phyloP scores from a whole-genome alignment of 2,113 vertebrate species.

The Spizaetus ornatus region DNA sequence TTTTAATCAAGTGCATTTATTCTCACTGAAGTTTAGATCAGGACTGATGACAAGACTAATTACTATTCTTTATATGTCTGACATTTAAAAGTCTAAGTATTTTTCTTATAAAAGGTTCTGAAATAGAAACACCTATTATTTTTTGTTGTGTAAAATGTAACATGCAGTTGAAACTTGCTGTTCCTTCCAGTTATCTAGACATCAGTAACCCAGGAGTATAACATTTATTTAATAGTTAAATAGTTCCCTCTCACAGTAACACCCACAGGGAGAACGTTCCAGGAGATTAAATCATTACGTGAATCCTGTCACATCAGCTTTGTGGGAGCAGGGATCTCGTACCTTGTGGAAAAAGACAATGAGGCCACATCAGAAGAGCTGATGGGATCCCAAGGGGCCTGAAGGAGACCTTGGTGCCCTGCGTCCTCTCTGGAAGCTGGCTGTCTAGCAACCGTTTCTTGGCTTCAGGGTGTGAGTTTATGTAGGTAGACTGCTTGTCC shows the following conservation, averaged over 20 bases:
- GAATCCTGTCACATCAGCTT: not conserved
- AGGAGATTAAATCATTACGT: not conserved
- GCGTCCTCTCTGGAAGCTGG: not conserved
- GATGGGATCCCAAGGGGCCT: not conserved
- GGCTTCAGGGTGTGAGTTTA: not conserved
- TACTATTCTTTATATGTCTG: not conserved
- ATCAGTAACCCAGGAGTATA: not conserved
- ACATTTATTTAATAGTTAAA: not conserved
- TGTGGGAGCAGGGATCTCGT: not conserved
- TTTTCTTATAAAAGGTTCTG: not conserved
- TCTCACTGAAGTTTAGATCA: not conserved
- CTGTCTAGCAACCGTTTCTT: not conserved
- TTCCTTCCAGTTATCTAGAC: not conserved
- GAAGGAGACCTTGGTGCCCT: not conserved
- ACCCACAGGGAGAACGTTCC: not conserved
- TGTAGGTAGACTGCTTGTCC: not conserved
- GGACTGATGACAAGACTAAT: not conserved
- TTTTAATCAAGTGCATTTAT: not conserved
- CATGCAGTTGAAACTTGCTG: not conserved
- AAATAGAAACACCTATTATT: not conserved
- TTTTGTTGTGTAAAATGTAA: not conserved
- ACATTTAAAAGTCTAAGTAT: not conserved
- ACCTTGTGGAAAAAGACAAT: not conserved
- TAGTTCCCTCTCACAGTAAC: not conserved
- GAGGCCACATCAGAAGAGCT: not conserved